Base-by-base conservation (phyloP, 2,888 invertebrate genomes). In the Drosophila monieri region DNA sequence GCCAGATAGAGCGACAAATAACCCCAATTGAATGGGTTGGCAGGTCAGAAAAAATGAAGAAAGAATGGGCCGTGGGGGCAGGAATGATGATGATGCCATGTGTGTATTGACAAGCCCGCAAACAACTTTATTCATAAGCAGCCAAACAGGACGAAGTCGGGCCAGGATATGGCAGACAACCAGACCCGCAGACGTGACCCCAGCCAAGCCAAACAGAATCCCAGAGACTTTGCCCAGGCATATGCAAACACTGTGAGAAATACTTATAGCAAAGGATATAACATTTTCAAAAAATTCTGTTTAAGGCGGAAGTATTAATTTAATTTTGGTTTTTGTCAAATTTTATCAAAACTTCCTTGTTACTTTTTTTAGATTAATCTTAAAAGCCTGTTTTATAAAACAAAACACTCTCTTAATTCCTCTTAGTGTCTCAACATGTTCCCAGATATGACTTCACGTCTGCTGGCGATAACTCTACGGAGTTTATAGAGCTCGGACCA, bases 61-160 rank as follows among this genome's bases (percentile, higher is more conserved):
- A 35, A 14, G 41, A 18, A 41, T 14, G n/a, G 35, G 47, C 32
- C 46, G 27, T 25, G 37, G 53, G 48, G 27, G 43, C 8, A 49
- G 35, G 59, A 53, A 71, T 77, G 80, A 68, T 69, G 68, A 43
- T 64, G 64, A 52, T 73, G 74, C 49, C 44, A 52, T 61, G 67
- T 73, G 73, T 69, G 69, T 80, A 87, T 84, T 84, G 85, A 78
- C 76, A 83, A 78, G 80, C 62, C 70, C 74, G 83, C 84, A 81
- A 81, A 85, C 80, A 87, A 83, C 88, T 83, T 83, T 87, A 83
- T 87, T 83, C 87, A 87, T 83, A 87, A 83, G 83, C 83, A 87
- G 77, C 65, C 76, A 70, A 57, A 65, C 57, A 53, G 73, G 49
- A 64, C n/a, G 57, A 61, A 44, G 55, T 48, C 62, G 8, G 32